Evolutionary conservation across 2,888 invertebrate species (phyloP), one percentile per base, ranked within the genome.

Genomic region (Bimastos eiseni): DNA sequence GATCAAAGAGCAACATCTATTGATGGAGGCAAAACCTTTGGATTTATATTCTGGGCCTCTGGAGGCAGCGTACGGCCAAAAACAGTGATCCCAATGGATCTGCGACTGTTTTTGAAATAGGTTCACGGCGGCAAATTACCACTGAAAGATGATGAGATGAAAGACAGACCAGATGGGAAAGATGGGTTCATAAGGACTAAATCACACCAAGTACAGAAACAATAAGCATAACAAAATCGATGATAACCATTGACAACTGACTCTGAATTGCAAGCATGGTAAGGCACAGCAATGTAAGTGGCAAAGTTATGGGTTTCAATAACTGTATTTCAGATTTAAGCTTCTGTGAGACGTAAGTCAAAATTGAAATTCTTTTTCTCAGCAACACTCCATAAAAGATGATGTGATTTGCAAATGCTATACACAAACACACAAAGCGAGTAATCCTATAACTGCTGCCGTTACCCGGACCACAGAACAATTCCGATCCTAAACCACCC

Each of bases 101-200:
- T 70, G 30, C 70, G 17, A 70, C 70, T 70, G 70, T n/a, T 70
- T 70, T n/a, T n/a, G 70, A 30, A n/a, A n/a, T 70, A 1, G 70
- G n/a, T 70, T 70, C 70, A 5, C n/a, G n/a, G 70, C 30, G n/a
- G 70, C 70, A 70, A 70, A 70, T 70, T 70, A 70, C 70, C 70
- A 70, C n/a, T n/a, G 70, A n/a, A 70, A 70, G 70, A 70, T 70
- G 70, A 70, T 70, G 70, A 30, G 8, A 70, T n/a, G 30, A 70
- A n/a, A 70, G 70, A n/a, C 70, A 30, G 70, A 70, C 70, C 70
- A 70, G 70, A 70, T 70, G 70, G 70, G 70, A 70, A 70, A 70
- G 70, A 70, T 70, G 70, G 70, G 30, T 13, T 70, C n/a, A 11
- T n/a, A 70, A n/a, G 8, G 70, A 70, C 70, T n/a, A 70, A 70